Evolutionary conservation across 2,113 vertebrate species (phyloP).

Genomic region (Aptenodytes forsteri): DNA sequence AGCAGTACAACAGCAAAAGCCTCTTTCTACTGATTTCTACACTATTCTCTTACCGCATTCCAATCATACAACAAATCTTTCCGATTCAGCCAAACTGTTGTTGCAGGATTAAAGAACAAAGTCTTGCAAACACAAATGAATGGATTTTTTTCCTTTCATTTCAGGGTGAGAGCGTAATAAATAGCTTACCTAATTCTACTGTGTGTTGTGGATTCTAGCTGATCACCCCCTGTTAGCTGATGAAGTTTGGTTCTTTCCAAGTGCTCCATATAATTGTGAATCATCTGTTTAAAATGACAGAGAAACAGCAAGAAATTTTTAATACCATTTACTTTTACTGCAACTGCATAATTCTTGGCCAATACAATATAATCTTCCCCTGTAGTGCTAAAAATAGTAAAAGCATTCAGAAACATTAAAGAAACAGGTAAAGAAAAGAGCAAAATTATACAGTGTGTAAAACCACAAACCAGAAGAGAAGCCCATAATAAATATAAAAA

Average conservation of each 20-base stretch:
- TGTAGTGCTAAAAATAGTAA: background rate
- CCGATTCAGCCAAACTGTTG: conserved; percentile 56
- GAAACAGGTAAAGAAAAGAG: background rate
- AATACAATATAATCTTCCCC: background rate
- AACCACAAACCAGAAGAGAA: background rate
- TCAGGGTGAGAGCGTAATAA: conserved; percentile 38
- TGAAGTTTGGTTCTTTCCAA: conserved; percentile 96
- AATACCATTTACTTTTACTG: background rate
- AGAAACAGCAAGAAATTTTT: conserved; percentile 28
- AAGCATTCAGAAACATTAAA: background rate
- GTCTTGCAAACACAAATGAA: conserved; percentile 54
- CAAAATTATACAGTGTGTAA: background rate
- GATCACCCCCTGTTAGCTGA: conserved; percentile 81
- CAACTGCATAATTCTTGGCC: background rate
- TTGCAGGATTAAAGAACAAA: conserved; percentile 73
- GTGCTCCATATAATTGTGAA: conserved; percentile 99
- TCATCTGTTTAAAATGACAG: conserved; percentile 86
- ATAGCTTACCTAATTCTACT: conserved; percentile 87
- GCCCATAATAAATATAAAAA: background rate
- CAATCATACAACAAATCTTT: conserved; percentile 62
- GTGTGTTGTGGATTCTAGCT: conserved; percentile 79
- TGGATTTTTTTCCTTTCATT: conserved; percentile 48
- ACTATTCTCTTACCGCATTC: conserved; percentile 47
- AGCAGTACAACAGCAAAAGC: background rate
- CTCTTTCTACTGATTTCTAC: conserved; percentile 24